Percentiles rank a stretch among this genome's conserved stretches.
phyloP scores from a whole-genome alignment of 2,888 invertebrate genomes.

The Dynastes grantii region DNA sequence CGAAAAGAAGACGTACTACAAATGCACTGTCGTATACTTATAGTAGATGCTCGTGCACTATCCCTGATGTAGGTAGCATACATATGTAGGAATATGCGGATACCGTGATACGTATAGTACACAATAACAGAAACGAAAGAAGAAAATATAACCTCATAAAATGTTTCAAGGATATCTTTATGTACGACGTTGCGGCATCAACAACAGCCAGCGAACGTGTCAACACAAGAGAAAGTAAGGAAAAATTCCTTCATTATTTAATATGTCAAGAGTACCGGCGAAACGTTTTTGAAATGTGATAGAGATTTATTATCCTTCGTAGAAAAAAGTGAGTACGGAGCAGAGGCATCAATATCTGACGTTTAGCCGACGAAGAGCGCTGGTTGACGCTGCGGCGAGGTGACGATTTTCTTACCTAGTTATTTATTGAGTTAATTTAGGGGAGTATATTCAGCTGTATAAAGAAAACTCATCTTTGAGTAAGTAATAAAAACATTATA shows the following conservation, averaged over 20 bases:
- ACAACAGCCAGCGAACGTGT: slow-evolving; percentile 26
- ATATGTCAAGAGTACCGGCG: slow-evolving; percentile 50
- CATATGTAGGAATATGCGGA: neutral
- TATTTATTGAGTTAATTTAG: slow-evolving; percentile 13
- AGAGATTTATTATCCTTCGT: slow-evolving; percentile 50
- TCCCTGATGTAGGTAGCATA: neutral
- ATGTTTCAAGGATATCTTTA: slow-evolving; percentile 39
- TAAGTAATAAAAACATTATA: no score
- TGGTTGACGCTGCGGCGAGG: neutral
- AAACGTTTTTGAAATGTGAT: slow-evolving; percentile 50
- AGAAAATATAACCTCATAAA: slow-evolving; percentile 41
- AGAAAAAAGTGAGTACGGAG: slow-evolving; percentile 45
- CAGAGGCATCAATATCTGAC: slow-evolving; percentile 50
- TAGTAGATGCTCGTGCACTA: neutral
- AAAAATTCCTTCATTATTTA: slow-evolving; percentile 52
- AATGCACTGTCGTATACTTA: neutral
- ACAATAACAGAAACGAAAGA: slow-evolving; percentile 26
- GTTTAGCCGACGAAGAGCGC: slow-evolving; percentile 38
- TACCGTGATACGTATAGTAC: neutral
- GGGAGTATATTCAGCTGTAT: no score
- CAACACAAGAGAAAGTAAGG: slow-evolving; percentile 42
- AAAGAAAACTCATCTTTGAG: no score
- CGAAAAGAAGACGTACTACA: neutral
- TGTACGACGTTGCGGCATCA: slow-evolving; percentile 22
- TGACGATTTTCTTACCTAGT: slow-evolving; percentile 30